Conservation (phyloP, 2,113 vertebrate species). For the Melanotaenia duboulayi region DNA sequence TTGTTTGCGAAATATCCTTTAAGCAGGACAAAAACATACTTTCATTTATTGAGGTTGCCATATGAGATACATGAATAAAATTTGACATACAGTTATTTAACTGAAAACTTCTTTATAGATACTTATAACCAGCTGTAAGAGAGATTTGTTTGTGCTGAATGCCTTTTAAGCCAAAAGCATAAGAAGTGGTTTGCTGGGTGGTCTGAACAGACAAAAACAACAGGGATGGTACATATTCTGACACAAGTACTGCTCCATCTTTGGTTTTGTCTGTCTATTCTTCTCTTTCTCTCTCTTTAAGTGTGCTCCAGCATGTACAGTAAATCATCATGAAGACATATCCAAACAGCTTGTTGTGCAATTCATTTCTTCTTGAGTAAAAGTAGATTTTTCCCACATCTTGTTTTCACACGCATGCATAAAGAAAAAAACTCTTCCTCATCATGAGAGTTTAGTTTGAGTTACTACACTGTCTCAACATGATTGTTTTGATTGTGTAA, state of each 20-base stretch:
- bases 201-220: conserved; percentile 13
- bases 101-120: background rate
- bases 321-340: conserved; percentile 23
- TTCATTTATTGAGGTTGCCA: background rate
- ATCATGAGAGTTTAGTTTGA: conserved; percentile 28
- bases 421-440: conserved; percentile 30
- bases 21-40: background rate
- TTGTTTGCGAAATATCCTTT: background rate
- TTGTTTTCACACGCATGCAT: conserved; percentile 35
- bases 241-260: conserved; percentile 3
- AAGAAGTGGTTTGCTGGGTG: background rate
- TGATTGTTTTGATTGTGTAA: conserved; percentile 67
- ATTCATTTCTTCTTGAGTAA: conserved; percentile 11
- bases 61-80: background rate
- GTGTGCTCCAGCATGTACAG: background rate
- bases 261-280: conserved; percentile 22
- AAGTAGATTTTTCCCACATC: conserved; percentile 28
- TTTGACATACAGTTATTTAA: background rate
- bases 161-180: background rate
- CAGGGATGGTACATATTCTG: background rate
- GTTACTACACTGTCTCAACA: conserved; percentile 57
- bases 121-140: conserved; percentile 5
- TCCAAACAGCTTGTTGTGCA: conserved; percentile 43
- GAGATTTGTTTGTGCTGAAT: background rate
- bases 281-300: background rate